A percentile compares a stretch with the other conserved stretches of the same genome.
phyloP scores from a whole-genome alignment of 2,888 invertebrate species.

The Timema podura region DNA sequence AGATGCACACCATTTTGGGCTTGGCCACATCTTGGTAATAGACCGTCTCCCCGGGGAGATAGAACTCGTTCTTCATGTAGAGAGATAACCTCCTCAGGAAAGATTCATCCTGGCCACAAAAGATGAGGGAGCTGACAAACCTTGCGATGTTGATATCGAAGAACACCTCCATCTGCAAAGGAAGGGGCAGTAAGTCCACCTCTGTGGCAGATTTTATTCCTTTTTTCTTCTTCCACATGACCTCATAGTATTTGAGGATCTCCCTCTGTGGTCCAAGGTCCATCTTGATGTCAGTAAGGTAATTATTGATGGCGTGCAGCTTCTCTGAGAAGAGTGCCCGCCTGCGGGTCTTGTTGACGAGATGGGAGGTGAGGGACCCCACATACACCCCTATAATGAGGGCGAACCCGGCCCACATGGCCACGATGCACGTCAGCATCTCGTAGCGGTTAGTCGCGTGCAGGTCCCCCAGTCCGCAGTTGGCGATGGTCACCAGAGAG shows the following conservation, averaged over 20 bases:
- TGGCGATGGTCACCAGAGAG: background rate
- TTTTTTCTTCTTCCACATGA: no score
- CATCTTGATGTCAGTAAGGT: slow-evolving; percentile 31
- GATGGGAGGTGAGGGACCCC: slow-evolving; percentile 51
- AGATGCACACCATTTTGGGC: slow-evolving; percentile 43
- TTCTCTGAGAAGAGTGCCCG: slow-evolving; percentile 48
- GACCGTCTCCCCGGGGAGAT: slow-evolving; percentile 51
- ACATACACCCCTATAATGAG: slow-evolving; percentile 51
- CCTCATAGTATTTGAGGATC: no score
- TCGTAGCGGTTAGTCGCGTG: background rate
- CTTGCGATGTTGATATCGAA: no score
- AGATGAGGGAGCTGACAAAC: no score
- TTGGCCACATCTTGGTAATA: slow-evolving; percentile 51
- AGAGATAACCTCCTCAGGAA: slow-evolving; percentile 51
- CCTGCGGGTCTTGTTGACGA: slow-evolving; percentile 50
- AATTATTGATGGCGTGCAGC: slow-evolving; percentile 48
- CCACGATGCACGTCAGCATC: slow-evolving; percentile 33
- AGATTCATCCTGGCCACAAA: slow-evolving; percentile 40
- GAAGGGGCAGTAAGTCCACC: no score
- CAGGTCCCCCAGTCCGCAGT: slow-evolving; percentile 7
- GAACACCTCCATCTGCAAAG: no score
- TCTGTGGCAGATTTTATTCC: no score
- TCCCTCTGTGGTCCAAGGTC: no score
- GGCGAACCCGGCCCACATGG: slow-evolving; percentile 48
- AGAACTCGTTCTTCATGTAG: slow-evolving; percentile 52